Evolutionary conservation across 37 sponge, comb jelly and placozoan genomes (phyloP).

Genomic region (Halisarca cf. caerulea): DNA sequence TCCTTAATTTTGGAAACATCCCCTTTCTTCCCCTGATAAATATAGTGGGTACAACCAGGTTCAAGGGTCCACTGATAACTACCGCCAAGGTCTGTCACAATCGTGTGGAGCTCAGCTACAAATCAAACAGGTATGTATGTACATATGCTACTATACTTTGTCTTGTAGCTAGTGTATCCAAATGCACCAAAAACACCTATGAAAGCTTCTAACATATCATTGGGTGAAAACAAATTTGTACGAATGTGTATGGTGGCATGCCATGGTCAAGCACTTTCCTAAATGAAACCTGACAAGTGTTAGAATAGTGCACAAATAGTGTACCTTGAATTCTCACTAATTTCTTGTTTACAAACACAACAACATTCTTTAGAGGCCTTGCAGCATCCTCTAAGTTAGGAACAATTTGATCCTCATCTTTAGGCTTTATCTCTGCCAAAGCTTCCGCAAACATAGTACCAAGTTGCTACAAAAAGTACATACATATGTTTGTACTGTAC

Average conservation of each 20-base stretch:
- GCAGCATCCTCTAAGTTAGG: neutral
- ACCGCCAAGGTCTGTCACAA: slow-evolving; percentile 57
- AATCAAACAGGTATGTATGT: neutral
- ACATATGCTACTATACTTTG: too few species aligned
- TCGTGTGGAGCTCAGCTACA: slow-evolving; percentile 54
- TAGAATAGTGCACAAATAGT: neutral
- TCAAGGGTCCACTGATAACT: slow-evolving; percentile 37
- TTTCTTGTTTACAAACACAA: slow-evolving; percentile 68
- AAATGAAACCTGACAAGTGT: neutral
- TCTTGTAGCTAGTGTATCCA: too few species aligned
- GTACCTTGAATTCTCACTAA: slow-evolving; percentile 38
- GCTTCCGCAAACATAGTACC: slow-evolving; percentile 40
- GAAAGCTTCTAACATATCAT: neutral
- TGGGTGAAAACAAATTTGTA: neutral
- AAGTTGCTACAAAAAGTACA: slow-evolving; percentile 31
- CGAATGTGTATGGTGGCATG: neutral
- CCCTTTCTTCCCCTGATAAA: slow-evolving; percentile 58
- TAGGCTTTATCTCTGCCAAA: slow-evolving; percentile 32
- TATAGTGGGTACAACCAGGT: slow-evolving; percentile 59
- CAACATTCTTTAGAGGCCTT: slow-evolving; percentile 47
- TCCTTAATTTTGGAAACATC: slow-evolving; percentile 49
- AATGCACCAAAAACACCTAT: too few species aligned
- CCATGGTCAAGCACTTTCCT: neutral
- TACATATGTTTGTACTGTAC: too few species aligned
- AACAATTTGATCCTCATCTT: slow-evolving; percentile 6